A percentile compares a stretch with the other conserved stretches of the same genome.
Conservation (phyloP, 2,888 invertebrate genomes). For the Synanthedon myopaeformis region DNA sequence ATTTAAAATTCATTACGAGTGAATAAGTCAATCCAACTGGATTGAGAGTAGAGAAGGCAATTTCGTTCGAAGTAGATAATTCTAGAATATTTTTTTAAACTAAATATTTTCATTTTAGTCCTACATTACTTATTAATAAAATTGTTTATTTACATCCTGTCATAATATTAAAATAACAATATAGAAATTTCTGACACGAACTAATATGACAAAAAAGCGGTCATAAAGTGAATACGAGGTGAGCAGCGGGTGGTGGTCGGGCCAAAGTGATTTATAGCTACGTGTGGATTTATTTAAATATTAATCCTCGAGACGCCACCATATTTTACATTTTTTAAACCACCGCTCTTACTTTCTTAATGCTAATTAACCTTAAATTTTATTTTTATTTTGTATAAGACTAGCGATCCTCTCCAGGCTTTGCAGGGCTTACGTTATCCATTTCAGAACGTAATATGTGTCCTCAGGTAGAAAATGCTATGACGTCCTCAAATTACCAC, state of each 20-base stretch:
- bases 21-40: too few species aligned
- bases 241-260: conserved; percentile 40
- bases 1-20: too few species aligned
- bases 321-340: neutral
- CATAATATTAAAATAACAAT: neutral
- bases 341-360: neutral
- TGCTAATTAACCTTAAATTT: conserved; percentile 7
- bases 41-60: too few species aligned
- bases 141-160: neutral
- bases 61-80: too few species aligned
- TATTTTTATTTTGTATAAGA: conserved; percentile 15
- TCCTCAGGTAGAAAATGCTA: too few species aligned
- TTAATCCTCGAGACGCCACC: conserved; percentile 28
- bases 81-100: too few species aligned
- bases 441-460: too few species aligned
- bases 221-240: conserved; percentile 30
- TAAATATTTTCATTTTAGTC: too few species aligned
- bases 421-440: too few species aligned
- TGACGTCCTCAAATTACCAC: too few species aligned
- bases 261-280: conserved; percentile 34
- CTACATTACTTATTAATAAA: too few species aligned
- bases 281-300: conserved; percentile 29
- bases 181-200: conserved; percentile 7
- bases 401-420: too few species aligned
- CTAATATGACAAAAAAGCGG: conserved; percentile 33